Evolutionary conservation across 2,888 invertebrate species (phyloP), one percentile per base, ranked within the genome.

Genomic region (Scaptomyza cyrtandrae): DNA sequence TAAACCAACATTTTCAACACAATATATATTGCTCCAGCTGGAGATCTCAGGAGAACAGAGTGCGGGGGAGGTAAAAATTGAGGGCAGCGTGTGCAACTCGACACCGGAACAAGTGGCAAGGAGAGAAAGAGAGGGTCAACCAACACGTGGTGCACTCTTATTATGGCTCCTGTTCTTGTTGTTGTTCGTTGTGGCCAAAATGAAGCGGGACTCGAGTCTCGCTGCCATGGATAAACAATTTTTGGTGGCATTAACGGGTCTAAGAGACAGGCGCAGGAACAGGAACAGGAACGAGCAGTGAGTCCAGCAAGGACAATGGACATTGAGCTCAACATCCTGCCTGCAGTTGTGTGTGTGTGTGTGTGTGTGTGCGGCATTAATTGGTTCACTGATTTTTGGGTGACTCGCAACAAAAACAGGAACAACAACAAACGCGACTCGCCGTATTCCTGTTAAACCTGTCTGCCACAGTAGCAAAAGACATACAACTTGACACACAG

Each of bases 1-100:
- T 85, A 85, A 85, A 89, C 68, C 85, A 89, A 81, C 85, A 79
- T 86, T 78, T 88, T 63, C 79, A 88, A 72, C 87, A 86, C 87
- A 86, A 72, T 84, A 78, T 72, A 80, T 84, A 24, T 24, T 1
- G 24, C 24, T n/a, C n/a, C 24, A 24, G 24, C 24, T 24, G 24
- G 24, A 66, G 29, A 29, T 2, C 29, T 29, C 4, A 29, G 7
- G 29, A 29, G 19, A 19, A 19, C 19, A 19, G 29, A 7, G 29
- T 5, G 1, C 5, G 29, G 29, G 29, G 5, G 29, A 29, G 29
- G 29, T 39, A 39, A 53, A 64, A 44, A 78, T 60, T 70, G 65
- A 77, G 66, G 80, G 59, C 52, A 37, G 3, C 67, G 77, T 80
- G 67, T 85, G 84, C 88, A 85, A 85, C 83, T 78, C 86, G 89